These are phyloP conservation scores for Ardeotis arabs DNA, from an alignment of 2,113 vertebrate genomes.

Conservation along the genomic window DNA sequence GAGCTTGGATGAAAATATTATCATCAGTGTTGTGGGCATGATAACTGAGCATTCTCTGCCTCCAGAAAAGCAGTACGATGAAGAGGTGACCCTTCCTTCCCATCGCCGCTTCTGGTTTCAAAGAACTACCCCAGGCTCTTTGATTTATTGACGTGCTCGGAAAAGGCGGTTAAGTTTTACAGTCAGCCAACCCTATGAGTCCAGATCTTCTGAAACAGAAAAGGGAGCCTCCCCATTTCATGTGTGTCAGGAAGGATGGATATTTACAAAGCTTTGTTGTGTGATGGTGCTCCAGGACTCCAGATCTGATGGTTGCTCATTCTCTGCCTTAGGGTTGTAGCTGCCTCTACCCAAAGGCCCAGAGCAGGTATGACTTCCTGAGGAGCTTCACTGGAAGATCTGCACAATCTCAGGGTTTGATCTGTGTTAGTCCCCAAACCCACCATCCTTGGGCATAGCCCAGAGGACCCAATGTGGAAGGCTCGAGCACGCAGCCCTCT, in stretches of 20 bases:
- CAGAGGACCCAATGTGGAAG: not conserved
- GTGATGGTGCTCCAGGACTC: not conserved
- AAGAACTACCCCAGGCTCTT: not conserved
- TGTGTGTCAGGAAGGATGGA: accelerated
- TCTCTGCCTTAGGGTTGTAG: not conserved
- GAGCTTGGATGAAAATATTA: not conserved
- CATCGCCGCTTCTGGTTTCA: not conserved
- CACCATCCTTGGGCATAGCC: not conserved
- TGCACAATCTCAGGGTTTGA: accelerated
- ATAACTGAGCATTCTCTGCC: not conserved
- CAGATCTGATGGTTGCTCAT: not conserved
- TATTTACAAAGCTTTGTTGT: accelerated
- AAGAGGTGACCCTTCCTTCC: not conserved
- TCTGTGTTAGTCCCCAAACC: not conserved
- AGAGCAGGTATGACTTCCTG: not conserved
- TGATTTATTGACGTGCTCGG: not conserved
- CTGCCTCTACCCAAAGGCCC: not conserved
- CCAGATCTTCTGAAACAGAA: not conserved
- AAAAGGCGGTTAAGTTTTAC: not conserved
- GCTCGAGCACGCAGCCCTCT: not conserved
- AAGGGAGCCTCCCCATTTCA: not conserved
- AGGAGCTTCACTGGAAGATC: not conserved
- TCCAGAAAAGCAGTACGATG: not conserved
- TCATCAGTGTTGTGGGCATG: not conserved
- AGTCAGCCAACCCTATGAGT: not conserved